Evolutionary conservation across 2,113 vertebrate species (phyloP), one percentile per base, ranked within the genome.

Genomic region (Merops nubicus): DNA sequence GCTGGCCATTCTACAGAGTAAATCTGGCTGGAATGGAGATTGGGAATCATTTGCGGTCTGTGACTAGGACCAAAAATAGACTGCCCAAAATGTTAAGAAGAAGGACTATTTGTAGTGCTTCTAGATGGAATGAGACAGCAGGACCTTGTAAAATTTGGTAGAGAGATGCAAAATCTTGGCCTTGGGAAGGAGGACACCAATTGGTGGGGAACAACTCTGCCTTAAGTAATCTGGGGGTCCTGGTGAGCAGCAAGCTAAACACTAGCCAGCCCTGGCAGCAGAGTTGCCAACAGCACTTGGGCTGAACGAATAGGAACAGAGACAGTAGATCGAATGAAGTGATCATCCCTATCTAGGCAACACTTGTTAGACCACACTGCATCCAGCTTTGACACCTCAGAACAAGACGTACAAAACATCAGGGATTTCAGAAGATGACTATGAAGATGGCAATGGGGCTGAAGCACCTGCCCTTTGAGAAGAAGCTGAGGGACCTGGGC

Each of bases 361-460:
- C n/a, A 10, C 12, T 28, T 50, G 6, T 19, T 28, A 47, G 40
- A 69, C 34, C 34, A 38, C 11, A 9, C 13, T 42, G 19, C 33
- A 28, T 1, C 7, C 54, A 50, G 15, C 40, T 73, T 65, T 56
- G 33, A 7, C 20, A 6, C 34, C 29, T 31, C 50, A 38, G 54
- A 45, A 29, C 5, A 72, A 59, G 18, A 34, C 15, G 60, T 50
- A n/a, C 28, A 8, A 33, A 43, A 26, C 34, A 23, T 13, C 33
- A 72, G 40, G 0, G 4, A 34, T 11, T 42, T 42, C 15, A 60
- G 38, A 0, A 2, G 22, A 54, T 12, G 7, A 60, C 8, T 1
- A 2, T 38, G 11, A 4, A 6, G 20, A 13, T 6, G 33, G 17
- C 5, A 45, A 17, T 13, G 12, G n/a, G 11, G 11, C 3, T 60